Evolutionary conservation across 2,113 vertebrate species (phyloP).

Genomic region (Tupaia tana): DNA sequence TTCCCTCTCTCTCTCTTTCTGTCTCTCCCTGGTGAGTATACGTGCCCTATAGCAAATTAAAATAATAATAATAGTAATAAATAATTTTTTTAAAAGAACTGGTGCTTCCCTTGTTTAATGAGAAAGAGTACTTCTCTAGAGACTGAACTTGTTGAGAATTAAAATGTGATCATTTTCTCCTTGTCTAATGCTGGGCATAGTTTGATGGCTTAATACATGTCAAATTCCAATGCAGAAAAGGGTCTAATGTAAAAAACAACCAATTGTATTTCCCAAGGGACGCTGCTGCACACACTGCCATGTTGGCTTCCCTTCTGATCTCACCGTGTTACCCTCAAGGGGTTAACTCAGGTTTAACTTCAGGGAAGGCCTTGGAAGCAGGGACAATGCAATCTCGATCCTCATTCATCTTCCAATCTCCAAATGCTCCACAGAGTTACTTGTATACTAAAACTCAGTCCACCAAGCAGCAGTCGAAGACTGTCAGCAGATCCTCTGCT

Average conservation of each 20-base stretch:
- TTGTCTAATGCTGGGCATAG: neutral
- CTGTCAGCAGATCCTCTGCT: neutral
- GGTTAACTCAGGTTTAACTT: neutral
- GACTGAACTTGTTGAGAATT: neutral
- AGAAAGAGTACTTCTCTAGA: neutral
- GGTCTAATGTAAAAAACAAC: neutral
- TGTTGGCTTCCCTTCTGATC: neutral
- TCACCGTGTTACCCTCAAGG: neutral
- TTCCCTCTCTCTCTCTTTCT: no score
- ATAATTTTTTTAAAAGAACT: neutral
- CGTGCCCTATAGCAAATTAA: no score
- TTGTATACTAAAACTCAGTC: accelerated
- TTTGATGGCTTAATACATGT: neutral
- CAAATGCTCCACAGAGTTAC: neutral
- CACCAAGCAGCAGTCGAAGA: accelerated
- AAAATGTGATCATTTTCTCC: neutral
- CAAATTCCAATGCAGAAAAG: neutral
- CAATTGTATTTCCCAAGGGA: neutral
- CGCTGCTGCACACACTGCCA: neutral
- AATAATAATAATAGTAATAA: no score
- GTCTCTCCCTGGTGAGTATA: no score
- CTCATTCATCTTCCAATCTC: neutral
- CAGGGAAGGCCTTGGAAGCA: neutral
- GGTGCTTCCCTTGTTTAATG: neutral
- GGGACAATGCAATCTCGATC: neutral